Evolutionary conservation across 2,888 invertebrate genomes (phyloP).

Genomic region (Hesperia comma): DNA sequence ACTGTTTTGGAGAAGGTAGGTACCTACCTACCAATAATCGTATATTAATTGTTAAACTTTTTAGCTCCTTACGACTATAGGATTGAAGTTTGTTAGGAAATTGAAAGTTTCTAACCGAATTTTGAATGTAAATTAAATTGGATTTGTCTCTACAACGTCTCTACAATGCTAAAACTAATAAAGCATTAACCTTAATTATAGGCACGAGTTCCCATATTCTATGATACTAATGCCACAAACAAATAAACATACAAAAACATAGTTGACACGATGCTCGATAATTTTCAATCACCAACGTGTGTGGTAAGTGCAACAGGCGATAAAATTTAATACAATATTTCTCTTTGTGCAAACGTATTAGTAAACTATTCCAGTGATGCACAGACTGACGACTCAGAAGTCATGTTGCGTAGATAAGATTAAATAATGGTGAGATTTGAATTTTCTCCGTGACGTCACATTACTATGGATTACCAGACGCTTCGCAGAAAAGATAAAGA

Average conservation of each 20-base stretch:
- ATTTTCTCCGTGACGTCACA: conserved; percentile 39
- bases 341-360: neutral
- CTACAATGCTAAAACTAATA: too few relatives aligned
- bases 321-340: neutral
- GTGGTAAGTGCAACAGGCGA: neutral
- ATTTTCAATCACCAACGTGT: conserved; percentile 3
- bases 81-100: too few relatives aligned
- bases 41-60: too few relatives aligned
- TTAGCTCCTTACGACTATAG: too few relatives aligned
- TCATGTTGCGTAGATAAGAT: conserved; percentile 15
- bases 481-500: conserved; percentile 46
- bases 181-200: too few relatives aligned
- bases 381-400: neutral
- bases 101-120: too few relatives aligned
- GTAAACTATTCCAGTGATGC: neutral
- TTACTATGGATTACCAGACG: conserved; percentile 36
- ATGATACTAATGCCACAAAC: neutral
- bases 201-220: neutral
- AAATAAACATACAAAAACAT: neutral
- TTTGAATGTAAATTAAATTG: too few relatives aligned
- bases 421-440: conserved; percentile 26
- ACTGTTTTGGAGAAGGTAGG: too few relatives aligned
- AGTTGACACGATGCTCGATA: neutral
- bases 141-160: too few relatives aligned
- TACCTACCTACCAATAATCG: too few relatives aligned